These are phyloP conservation scores for Cryptocheilus praepositus DNA, from an alignment of 2,888 invertebrate species.

Conservation along the genomic window DNA sequence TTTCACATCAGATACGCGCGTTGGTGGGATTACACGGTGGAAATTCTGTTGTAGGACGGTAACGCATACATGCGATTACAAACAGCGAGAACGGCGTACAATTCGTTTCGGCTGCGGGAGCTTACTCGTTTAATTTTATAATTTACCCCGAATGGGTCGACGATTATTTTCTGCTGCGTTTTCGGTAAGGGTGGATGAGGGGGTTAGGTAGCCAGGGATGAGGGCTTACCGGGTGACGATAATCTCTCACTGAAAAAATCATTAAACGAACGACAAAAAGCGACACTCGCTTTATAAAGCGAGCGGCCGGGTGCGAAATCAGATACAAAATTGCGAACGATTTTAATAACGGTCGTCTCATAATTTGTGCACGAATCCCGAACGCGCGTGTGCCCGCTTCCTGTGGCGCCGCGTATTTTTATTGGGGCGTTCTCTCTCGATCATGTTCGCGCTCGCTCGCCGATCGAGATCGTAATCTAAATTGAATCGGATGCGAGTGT, in stretches of 20 bases:
- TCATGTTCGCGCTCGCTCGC: not conserved
- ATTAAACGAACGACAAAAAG: conserved; percentile 12
- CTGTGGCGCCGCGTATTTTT: conserved; percentile 47
- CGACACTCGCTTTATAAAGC: conserved; percentile 13
- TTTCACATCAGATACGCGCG: not conserved
- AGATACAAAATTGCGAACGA: conserved; percentile 53
- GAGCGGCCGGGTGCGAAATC: conserved; percentile 31
- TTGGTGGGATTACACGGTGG: not conserved
- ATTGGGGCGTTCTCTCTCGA: conserved; percentile 34
- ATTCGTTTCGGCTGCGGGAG: not conserved
- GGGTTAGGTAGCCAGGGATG: not conserved
- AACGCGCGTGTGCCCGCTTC: conserved; percentile 9
- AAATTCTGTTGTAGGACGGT: not conserved
- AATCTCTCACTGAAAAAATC: conserved; percentile 13
- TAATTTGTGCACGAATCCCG: conserved; percentile 44
- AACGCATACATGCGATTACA: not conserved
- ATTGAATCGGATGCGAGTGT: conserved; percentile 53
- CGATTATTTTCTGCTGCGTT: conserved; percentile 3
- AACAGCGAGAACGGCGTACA: not conserved
- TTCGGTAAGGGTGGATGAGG: not conserved
- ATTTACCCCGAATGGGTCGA: not conserved
- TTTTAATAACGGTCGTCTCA: conserved; percentile 52
- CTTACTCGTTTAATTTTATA: conserved; percentile 8
- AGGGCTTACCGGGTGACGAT: not conserved
- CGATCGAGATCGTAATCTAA: conserved; percentile 70